Evolutionary conservation across 2,888 invertebrate genomes (phyloP).

Genomic region (Erannis defoliaria): DNA sequence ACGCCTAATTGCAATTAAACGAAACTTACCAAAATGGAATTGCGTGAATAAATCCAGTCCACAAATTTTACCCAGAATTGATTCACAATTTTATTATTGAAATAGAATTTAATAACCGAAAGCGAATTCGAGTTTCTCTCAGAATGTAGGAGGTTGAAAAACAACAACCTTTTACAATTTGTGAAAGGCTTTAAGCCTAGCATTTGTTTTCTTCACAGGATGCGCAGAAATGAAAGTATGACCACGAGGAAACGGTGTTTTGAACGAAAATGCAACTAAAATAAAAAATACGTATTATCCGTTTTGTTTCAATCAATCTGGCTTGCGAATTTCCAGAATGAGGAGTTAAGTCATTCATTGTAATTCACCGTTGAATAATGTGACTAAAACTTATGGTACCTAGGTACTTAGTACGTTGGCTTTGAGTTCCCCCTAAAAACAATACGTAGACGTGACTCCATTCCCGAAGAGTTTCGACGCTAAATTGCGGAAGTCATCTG

Average conservation of each 20-base stretch:
- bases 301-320: slow-evolving; percentile 1
- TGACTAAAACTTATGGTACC: neutral
- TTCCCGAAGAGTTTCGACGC: neutral
- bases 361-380: neutral
- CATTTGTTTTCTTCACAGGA: too few relatives aligned
- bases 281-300: neutral
- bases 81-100: slow-evolving; percentile 51
- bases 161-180: slow-evolving; percentile 1
- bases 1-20: slow-evolving; percentile 28
- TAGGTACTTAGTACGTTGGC: too few relatives aligned
- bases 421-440: too few relatives aligned
- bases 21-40: slow-evolving; percentile 25
- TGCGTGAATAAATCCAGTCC: slow-evolving; percentile 18
- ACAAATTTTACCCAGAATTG: slow-evolving; percentile 30
- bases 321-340: neutral
- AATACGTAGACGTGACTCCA: neutral
- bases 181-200: too few relatives aligned
- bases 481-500: too few relatives aligned
- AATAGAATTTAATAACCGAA: slow-evolving; percentile 54
- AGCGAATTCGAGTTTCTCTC: slow-evolving; percentile 41
- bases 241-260: too few relatives aligned
- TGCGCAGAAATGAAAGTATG: too few relatives aligned
- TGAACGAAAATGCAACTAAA: neutral
- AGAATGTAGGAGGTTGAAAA: slow-evolving; percentile 34
- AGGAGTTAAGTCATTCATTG: neutral